A percentile compares a stretch with the other conserved stretches of the same genome.
Conservation (phyloP, 2,113 vertebrate genomes). For the Neoarius graeffei region DNA sequence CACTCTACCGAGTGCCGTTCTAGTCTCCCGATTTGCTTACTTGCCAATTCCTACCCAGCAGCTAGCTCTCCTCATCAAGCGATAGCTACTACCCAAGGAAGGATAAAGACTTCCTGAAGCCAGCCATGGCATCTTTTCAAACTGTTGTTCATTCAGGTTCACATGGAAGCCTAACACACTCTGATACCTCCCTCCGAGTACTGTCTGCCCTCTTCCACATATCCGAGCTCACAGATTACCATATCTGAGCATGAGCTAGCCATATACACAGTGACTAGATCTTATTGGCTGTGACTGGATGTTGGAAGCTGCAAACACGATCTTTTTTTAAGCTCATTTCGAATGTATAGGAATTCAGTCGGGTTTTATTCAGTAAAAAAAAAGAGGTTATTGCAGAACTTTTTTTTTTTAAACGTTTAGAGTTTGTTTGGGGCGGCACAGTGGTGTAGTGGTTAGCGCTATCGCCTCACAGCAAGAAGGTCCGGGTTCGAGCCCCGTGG, state of each 20-base stretch:
- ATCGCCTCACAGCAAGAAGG: too few relatives aligned
- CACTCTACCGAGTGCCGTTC: too few relatives aligned
- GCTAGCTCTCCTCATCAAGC: neutral
- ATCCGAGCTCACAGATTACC: neutral
- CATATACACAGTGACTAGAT: neutral
- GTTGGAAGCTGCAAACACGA: neutral
- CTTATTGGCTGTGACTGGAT: neutral
- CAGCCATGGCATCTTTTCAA: neutral
- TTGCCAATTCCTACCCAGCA: neutral
- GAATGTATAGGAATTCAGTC: neutral
- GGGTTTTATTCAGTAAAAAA: neutral
- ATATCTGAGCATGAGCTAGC: neutral
- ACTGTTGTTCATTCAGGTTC: neutral
- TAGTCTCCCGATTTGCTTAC: neutral
- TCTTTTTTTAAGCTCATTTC: neutral
- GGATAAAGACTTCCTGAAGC: neutral
- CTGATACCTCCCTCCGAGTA: neutral
- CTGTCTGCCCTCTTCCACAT: neutral
- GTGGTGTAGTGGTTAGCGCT: too few relatives aligned
- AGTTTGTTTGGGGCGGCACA: too few relatives aligned
- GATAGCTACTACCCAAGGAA: neutral
- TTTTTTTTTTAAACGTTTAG: too few relatives aligned
- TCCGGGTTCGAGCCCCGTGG: too few relatives aligned
- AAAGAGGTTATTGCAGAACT: neutral
- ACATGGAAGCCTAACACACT: neutral